Conservation (phyloP, 2,113 vertebrate genomes). For the Artemisiospiza belli region DNA sequence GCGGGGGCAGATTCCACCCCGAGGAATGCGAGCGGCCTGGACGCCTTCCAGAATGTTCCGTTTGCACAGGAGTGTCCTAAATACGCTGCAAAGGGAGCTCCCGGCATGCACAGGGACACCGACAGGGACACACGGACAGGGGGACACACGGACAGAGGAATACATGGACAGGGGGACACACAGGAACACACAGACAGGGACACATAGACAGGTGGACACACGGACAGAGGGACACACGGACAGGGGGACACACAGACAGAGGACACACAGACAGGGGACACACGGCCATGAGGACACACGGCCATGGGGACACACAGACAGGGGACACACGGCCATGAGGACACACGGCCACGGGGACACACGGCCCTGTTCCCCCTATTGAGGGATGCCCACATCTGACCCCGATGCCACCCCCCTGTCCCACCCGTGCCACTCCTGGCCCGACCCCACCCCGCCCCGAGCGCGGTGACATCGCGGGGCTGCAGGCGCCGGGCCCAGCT, state of each 20-base stretch:
- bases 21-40: slow-evolving; percentile 50
- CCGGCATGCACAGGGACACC: not conserved
- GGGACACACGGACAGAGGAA: too few species aligned
- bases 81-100: not conserved
- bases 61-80: slow-evolving; percentile 47
- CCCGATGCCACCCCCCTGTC: not conserved
- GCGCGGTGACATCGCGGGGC: not conserved
- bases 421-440: not conserved
- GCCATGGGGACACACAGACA: not conserved
- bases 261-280: not conserved
- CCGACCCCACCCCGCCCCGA: not conserved
- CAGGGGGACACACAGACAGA: not conserved
- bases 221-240: not conserved
- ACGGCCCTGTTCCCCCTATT: accelerated
- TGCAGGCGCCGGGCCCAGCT: accelerated
- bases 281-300: not conserved
- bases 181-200: not conserved
- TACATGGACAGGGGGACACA: not conserved
- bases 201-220: not conserved
- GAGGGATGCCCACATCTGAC: accelerated
- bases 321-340: too few species aligned
- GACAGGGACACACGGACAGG: too few species aligned
- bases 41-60: not conserved
- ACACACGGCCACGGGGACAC: not conserved
- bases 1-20: slow-evolving; percentile 55